Percentiles rank a stretch among this genome's conserved stretches.
phyloP scores from a whole-genome alignment of 1,140 invertebrate genomes.

The Aleiodes sp. region DNA sequence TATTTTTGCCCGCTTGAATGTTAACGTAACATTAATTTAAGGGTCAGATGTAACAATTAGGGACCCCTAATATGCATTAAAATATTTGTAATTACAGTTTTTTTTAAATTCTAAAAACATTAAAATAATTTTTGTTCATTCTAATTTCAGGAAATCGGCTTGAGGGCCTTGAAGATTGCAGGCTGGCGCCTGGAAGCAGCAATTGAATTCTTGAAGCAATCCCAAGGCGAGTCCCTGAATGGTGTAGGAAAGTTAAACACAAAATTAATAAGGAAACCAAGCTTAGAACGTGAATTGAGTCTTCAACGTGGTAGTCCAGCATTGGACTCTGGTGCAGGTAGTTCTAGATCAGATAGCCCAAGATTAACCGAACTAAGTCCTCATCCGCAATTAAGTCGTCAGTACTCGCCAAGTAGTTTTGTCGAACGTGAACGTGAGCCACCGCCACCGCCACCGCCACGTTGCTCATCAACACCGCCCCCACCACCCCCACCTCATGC shows the following conservation, averaged over 20 bases:
- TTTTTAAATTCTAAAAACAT: no score
- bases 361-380: slow-evolving; percentile 67
- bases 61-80: no score
- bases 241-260: slow-evolving; percentile 71
- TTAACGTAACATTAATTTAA: no score
- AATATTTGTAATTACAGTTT: no score
- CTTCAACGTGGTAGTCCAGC: slow-evolving; percentile 84
- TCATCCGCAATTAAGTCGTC: slow-evolving; percentile 66
- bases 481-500: slow-evolving; percentile 76
- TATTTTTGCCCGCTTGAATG: no score
- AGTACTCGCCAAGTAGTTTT: slow-evolving; percentile 67
- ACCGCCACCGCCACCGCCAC: slow-evolving; percentile 76
- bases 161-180: slow-evolving; percentile 74
- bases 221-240: slow-evolving; percentile 69
- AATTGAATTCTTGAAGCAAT: slow-evolving; percentile 76
- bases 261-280: slow-evolving; percentile 86
- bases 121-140: no score
- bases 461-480: slow-evolving; percentile 73
- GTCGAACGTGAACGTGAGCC: slow-evolving; percentile 71
- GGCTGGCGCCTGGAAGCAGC: slow-evolving; percentile 76
- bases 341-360: slow-evolving; percentile 89
- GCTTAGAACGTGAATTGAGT: slow-evolving; percentile 81
- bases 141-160: slow-evolving; percentile 76
- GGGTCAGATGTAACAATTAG: no score
- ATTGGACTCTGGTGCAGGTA: slow-evolving; percentile 85